These are phyloP conservation scores for Elmis aenea DNA, from an alignment of 2,888 invertebrate species.

Conservation along the genomic window DNA sequence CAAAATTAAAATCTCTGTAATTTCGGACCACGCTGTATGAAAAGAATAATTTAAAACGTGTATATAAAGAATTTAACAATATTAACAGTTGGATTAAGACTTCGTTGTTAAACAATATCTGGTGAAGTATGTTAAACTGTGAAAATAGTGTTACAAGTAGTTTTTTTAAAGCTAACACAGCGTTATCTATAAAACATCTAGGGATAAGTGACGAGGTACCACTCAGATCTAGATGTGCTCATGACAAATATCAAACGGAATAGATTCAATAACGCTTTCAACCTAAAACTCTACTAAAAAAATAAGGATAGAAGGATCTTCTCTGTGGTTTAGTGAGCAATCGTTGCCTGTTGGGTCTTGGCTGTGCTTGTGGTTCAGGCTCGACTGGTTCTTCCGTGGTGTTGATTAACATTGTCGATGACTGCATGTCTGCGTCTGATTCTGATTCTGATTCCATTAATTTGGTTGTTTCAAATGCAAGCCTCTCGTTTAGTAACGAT, in stretches of 20 bases:
- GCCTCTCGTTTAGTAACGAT: slow-evolving; percentile 16
- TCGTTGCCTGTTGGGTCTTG: slow-evolving; percentile 48
- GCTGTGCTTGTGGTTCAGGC: slow-evolving; percentile 35
- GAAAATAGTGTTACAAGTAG: too few species aligned
- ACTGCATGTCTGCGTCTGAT: slow-evolving; percentile 3
- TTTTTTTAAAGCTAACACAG: slow-evolving; percentile 7
- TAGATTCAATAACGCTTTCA: slow-evolving; percentile 34
- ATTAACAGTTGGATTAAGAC: too few species aligned
- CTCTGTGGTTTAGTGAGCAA: slow-evolving; percentile 48
- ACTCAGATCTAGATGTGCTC: slow-evolving; percentile 14
- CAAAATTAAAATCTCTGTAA: too few species aligned
- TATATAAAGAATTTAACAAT: too few species aligned
- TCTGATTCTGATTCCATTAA: slow-evolving; percentile 13
- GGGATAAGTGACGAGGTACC: slow-evolving; percentile 9
- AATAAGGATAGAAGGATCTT: slow-evolving; percentile 52
- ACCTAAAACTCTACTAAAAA: slow-evolving; percentile 52
- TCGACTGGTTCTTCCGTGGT: slow-evolving; percentile 28
- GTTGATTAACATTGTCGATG: slow-evolving; percentile 15
- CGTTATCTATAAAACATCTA: slow-evolving; percentile 8
- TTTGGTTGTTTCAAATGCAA: slow-evolving; percentile 8
- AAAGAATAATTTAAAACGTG: too few species aligned
- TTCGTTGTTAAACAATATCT: too few species aligned
- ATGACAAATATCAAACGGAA: slow-evolving; percentile 4
- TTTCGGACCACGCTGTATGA: too few species aligned
- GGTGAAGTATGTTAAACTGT: too few species aligned